These are phyloP conservation scores for Pocota personata DNA, from an alignment of 2,888 invertebrate species.

Conservation along the genomic window DNA sequence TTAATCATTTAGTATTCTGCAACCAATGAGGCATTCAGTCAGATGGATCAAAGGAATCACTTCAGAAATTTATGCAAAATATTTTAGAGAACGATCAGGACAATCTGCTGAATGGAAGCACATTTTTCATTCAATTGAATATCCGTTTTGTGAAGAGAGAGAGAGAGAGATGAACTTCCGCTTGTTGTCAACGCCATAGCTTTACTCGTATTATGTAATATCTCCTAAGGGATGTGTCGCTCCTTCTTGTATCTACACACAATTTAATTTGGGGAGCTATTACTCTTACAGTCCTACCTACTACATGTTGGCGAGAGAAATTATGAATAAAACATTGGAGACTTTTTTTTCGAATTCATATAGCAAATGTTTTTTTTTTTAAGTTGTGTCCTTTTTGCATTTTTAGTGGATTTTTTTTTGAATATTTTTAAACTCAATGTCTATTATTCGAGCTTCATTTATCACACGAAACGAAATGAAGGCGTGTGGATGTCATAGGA, in stretches of 20 bases:
- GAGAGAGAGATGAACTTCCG: not conserved
- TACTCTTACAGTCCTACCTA: not conserved
- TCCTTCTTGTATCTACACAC: not conserved
- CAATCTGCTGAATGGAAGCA: slow-evolving; percentile 9
- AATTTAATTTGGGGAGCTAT: not conserved
- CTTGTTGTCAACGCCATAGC: not conserved
- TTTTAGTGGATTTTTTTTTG: not conserved
- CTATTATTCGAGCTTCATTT: not conserved
- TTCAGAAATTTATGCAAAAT: slow-evolving; percentile 17
- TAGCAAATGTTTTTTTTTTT: not conserved
- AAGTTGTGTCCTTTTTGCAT: not conserved
- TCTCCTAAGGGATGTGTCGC: not conserved
- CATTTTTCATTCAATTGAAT: slow-evolving; percentile 11
- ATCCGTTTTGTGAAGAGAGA: not conserved
- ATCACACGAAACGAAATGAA: not conserved
- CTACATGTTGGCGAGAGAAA: not conserved
- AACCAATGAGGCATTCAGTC: slow-evolving; percentile 9
- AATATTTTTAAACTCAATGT: not conserved
- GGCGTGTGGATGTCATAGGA: not conserved
- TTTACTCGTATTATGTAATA: not conserved
- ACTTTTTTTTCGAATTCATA: not conserved
- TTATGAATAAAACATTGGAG: slow-evolving; percentile 23
- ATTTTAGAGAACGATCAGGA: not conserved
- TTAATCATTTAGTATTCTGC: slow-evolving; percentile 14
- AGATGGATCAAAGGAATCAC: slow-evolving; percentile 12